phyloP scores from a whole-genome alignment of 1,140 invertebrate genomes.

The Zaprionus vittiger region DNA sequence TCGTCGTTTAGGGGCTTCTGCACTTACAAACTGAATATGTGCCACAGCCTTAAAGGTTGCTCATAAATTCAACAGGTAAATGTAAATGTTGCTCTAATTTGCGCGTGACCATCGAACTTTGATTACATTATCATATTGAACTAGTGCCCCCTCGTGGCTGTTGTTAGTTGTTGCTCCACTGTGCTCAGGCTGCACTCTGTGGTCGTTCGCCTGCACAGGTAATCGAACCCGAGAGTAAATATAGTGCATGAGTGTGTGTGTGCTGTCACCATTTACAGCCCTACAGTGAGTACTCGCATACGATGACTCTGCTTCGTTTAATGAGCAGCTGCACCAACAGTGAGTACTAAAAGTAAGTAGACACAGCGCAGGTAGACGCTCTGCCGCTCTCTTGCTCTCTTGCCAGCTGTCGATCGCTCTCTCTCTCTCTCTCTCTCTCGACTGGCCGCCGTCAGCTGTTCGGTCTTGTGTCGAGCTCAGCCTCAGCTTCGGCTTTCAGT shows the following conservation, averaged over 20 bases:
- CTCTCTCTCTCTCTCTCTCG: slow-evolving; percentile 7
- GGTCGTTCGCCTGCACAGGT: slow-evolving; percentile 62
- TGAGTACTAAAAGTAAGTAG: slow-evolving; percentile 44
- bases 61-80: background rate
- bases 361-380: slow-evolving; percentile 14
- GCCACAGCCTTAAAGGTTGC: background rate
- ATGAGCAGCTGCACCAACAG: slow-evolving; percentile 56
- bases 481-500: slow-evolving; percentile 19
- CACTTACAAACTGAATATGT: background rate
- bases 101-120: background rate
- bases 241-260: background rate
- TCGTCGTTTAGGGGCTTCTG: background rate
- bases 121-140: slow-evolving; percentile 6
- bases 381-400: slow-evolving; percentile 2
- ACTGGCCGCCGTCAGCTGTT: slow-evolving; percentile 57
- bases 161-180: background rate
- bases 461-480: slow-evolving; percentile 19
- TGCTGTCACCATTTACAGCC: background rate
- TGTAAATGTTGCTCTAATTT: background rate
- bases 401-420: slow-evolving; percentile 5
- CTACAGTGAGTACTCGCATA: background rate
- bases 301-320: slow-evolving; percentile 3
- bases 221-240: slow-evolving; percentile 59
- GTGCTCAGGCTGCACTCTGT: slow-evolving; percentile 3
- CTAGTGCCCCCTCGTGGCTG: background rate